Evolutionary conservation across 1,140 invertebrate species (phyloP).

Genomic region (Ceratosolen fusciceps): DNA sequence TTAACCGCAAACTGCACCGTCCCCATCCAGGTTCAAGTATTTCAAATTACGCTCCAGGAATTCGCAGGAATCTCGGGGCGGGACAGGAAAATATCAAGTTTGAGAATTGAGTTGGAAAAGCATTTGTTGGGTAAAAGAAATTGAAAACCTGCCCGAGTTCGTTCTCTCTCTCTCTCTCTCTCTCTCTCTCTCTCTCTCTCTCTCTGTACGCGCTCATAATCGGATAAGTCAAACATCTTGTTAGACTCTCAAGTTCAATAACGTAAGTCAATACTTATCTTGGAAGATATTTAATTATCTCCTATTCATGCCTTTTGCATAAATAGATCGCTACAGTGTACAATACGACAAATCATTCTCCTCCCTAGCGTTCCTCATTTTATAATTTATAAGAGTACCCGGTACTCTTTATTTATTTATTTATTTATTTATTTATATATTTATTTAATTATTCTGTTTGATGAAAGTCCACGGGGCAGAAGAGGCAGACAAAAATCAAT

Average conservation of each 20-base stretch:
- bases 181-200: too few species aligned
- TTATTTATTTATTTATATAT: too few species aligned
- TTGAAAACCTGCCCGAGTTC: background rate
- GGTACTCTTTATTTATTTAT: background rate
- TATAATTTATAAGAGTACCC: background rate
- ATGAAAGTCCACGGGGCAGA: too few species aligned
- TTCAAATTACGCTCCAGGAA: constrained; percentile 8
- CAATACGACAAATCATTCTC: too few species aligned
- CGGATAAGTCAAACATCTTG: background rate
- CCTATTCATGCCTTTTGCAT: too few species aligned
- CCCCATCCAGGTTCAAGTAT: background rate
- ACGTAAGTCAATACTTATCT: background rate
- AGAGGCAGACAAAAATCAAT: too few species aligned
- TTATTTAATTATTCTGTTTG: too few species aligned
- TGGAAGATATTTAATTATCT: background rate
- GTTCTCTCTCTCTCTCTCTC: too few species aligned
- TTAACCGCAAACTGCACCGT: background rate
- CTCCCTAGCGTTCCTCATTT: background rate
- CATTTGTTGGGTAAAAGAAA: background rate
- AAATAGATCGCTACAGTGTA: too few species aligned
- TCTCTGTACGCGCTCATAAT: background rate
- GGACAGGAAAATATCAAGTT: background rate
- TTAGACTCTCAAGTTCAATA: background rate
- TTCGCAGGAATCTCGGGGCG: background rate
- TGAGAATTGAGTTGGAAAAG: background rate